These are phyloP conservation scores for Archilochus colubris DNA, from an alignment of 2,113 vertebrate species.

Conservation along the genomic window DNA sequence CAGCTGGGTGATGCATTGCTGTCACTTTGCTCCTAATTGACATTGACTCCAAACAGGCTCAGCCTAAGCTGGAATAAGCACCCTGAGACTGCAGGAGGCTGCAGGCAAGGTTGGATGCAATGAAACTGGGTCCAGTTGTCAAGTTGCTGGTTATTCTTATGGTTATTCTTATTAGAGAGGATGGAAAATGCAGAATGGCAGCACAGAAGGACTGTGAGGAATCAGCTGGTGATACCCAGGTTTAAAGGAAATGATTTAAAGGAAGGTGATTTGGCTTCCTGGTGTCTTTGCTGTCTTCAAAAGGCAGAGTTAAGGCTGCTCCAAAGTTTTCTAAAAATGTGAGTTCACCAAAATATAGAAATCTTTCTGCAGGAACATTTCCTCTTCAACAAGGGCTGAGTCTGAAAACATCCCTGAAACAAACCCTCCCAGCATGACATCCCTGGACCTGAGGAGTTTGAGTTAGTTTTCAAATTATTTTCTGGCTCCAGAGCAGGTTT, in stretches of 20 bases:
- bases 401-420: not conserved
- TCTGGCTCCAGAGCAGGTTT: not conserved
- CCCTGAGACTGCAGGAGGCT: not conserved
- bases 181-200: not conserved
- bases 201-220: fast-evolving
- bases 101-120: not conserved
- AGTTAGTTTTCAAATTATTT: not conserved
- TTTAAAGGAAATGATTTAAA: not conserved
- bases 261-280: not conserved
- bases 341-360: not conserved
- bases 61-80: not conserved
- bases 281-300: not conserved
- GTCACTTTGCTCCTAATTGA: not conserved
- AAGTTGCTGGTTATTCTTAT: not conserved
- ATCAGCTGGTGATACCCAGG: fast-evolving
- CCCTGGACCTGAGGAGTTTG: fast-evolving
- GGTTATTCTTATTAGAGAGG: not conserved
- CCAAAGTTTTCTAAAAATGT: not conserved
- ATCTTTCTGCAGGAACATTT: not conserved
- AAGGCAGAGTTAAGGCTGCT: not conserved
- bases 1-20: not conserved
- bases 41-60: not conserved
- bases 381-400: not conserved
- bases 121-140: not conserved
- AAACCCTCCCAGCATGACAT: not conserved